These are phyloP conservation scores for Struthidea cinerea DNA, from an alignment of 2,113 vertebrate species.

Conservation along the genomic window DNA sequence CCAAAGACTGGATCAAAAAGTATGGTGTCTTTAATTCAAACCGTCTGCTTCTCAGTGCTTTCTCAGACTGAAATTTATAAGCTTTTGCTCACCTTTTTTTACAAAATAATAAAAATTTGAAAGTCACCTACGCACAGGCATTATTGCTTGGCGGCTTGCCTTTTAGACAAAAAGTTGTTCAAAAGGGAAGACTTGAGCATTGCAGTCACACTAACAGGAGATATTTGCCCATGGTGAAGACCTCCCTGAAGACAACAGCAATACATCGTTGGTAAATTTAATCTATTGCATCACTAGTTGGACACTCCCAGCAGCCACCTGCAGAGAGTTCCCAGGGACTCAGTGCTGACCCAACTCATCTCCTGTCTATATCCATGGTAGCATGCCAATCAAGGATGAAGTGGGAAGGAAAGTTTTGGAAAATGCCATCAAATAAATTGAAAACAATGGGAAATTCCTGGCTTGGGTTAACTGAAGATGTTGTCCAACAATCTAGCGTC, in stretches of 20 bases:
- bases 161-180: background rate
- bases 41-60: background rate
- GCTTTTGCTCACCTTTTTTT: background rate
- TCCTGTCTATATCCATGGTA: background rate
- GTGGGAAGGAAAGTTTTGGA: background rate
- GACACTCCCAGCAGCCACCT: background rate
- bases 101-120: background rate
- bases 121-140: background rate
- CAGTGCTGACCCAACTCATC: rapidly evolving
- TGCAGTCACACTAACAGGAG: background rate
- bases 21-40: background rate
- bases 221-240: background rate
- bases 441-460: background rate
- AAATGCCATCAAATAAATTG: background rate
- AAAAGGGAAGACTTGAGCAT: background rate
- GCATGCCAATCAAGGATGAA: background rate
- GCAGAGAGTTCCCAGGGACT: background rate
- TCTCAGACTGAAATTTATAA: background rate
- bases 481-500: background rate
- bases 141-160: background rate
- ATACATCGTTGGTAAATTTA: background rate
- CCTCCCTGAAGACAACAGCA: background rate
- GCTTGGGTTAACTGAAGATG: background rate
- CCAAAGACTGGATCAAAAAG: background rate
- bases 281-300: background rate